Evolutionary conservation across 2,797 vertebrate genomes (phyloP), one percentile per base, ranked within the genome.

Genomic region (Pangasius mekongensis): DNA sequence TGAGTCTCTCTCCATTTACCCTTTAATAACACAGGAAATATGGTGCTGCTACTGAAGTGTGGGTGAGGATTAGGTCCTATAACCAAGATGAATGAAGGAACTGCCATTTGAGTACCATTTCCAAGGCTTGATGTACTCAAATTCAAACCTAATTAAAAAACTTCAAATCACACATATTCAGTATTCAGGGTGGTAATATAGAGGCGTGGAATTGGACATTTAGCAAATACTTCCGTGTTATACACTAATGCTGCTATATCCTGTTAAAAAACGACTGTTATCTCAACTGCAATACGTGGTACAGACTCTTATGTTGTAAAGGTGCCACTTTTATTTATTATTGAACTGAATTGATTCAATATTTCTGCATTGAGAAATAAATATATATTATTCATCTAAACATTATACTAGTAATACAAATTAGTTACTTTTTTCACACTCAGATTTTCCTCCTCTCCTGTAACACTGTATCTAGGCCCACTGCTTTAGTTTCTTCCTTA

Each of bases 1-100:
- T 67, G 77, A 89, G 86, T 67, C 76, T 90, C 52, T 88, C 84
- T 87, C 86, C 87, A 92, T 90, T 91, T 91, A 84, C 87, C 84
- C 86, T 87, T 89, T 92, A 89, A 90, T 91, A 89, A 71, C 85
- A 87, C 71, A 89, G 22, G 9, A 60, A 81, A 39, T 39, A 60
- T 60, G 54, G 9, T 39, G 78, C 54, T 81, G 20, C 33, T 81
- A 39, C 33, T 80, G 52, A 60, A 60, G 30, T 81, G 54, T 80
- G 52, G 30, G 52, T 56, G 13, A 76, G 27, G 74, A 76, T 76
- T 49, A 49, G 5, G 47, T 80, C 5, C 18, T 56, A 24, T 58
- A 80, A 58, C 77, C 5, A 58, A 36, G 52, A 80, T 36, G 18
- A 56, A 80, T 80, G 39, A 49, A 77, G 2, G 8, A 58, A 58